Evolutionary conservation across 2,888 invertebrate genomes (phyloP), one percentile per base, ranked within the genome.

Genomic region (Bombylius major): DNA sequence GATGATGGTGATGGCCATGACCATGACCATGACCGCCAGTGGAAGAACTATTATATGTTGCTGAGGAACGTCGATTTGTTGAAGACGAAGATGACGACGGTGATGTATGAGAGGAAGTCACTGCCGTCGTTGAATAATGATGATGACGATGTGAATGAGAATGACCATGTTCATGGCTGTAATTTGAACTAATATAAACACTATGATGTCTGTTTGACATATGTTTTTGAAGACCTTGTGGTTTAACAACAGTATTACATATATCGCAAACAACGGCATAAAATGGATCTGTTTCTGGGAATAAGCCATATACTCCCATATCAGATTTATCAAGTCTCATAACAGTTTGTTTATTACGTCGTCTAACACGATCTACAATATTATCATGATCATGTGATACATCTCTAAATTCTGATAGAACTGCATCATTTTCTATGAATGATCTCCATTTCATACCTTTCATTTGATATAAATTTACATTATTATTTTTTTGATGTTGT

Each of bases 191-290:
- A 48, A 31, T 48, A 12, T n/a, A 7, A 36, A 42, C 42, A 9
- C 34, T 44, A 4, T 67, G 65, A 68, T 82, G 81, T 59, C 78
- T 77, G 65, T 77, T 77, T 64, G 80, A 78, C 73, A 88, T 80
- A 71, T 89, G 89, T 68, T 82, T 79, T 66, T 82, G 82, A 54
- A 86, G 81, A 52, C 87, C 88, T 70, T 86, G 84, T 64, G 87
- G 86, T 75, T 88, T 88, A 64, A 89, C 82, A 68, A 84, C 82
- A 62, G 83, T 81, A 62, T 82, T 83, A 71, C 89, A 89, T 70
- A 83, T 78, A 72, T 86, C 85, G 73, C 89, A 89, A 64, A 88
- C 82, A 58, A 87, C 86, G 59, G 87, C 82, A 69, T 83, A 83
- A 65, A 89, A 82, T 60, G 81, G 79, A 73, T 89, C 87, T 72